phyloP scores from a whole-genome alignment of 1,140 invertebrate genomes.

The Dendrolimus punctatus region DNA sequence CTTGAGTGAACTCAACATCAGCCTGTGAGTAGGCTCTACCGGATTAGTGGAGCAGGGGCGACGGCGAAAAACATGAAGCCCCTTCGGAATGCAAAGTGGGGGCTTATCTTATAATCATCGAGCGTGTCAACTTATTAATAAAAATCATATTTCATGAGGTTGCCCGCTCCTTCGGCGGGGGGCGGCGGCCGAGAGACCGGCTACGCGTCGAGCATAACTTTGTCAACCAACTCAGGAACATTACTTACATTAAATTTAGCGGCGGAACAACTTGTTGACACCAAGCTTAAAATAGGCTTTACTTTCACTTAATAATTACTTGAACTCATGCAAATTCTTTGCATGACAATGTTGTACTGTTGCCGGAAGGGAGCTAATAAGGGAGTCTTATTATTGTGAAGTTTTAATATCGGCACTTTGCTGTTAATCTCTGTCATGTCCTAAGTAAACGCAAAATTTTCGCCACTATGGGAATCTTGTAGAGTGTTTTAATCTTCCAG shows the following conservation, averaged over 20 bases:
- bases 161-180: conserved; percentile 14
- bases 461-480: conserved; percentile 27
- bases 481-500: conserved; percentile 53
- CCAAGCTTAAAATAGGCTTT: conserved; percentile 17
- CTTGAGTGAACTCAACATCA: conserved; percentile 12
- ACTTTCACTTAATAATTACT: conserved; percentile 18
- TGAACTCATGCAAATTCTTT: neutral
- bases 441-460: conserved; percentile 53
- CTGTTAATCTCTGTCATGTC: conserved; percentile 45
- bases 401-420: conserved; percentile 24
- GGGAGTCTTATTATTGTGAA: conserved; percentile 11
- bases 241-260: conserved; percentile 33
- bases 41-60: conserved; percentile 43
- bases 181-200: conserved; percentile 11
- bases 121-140: conserved; percentile 70
- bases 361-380: neutral
- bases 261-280: conserved; percentile 29
- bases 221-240: conserved; percentile 11
- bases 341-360: neutral
- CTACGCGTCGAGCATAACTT: conserved; percentile 30
- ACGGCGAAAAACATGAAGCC: conserved; percentile 54
- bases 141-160: conserved; percentile 68
- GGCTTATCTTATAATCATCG: conserved; percentile 71
- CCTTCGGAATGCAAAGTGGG: conserved; percentile 66
- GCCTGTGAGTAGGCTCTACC: conserved; percentile 31